Evolutionary conservation across 2,888 invertebrate genomes (phyloP).

Genomic region (Lissocephala sabroskyi): DNA sequence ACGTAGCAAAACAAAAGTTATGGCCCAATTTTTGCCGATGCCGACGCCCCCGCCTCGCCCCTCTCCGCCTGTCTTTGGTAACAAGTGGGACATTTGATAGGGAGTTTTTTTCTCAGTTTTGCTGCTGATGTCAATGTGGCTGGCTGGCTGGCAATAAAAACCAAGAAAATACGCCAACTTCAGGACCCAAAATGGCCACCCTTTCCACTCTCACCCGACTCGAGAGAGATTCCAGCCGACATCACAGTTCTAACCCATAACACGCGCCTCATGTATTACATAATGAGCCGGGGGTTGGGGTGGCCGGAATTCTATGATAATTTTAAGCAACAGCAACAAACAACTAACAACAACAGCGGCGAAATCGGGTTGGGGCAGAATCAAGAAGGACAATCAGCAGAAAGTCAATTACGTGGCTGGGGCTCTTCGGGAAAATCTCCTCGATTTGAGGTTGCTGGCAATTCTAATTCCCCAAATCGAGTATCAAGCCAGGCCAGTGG

Average conservation of each 20-base stretch:
- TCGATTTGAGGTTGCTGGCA: too few relatives aligned
- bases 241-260: too few relatives aligned
- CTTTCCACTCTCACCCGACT: too few relatives aligned
- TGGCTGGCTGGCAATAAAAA: conserved; percentile 59
- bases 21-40: conserved; percentile 47
- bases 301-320: conserved; percentile 45
- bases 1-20: conserved; percentile 62
- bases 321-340: conserved; percentile 51
- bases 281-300: too few relatives aligned
- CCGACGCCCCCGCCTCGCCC: neutral
- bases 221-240: too few relatives aligned
- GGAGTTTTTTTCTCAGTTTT: conserved; percentile 20
- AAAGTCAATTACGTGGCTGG: conserved; percentile 59
- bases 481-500: too few relatives aligned
- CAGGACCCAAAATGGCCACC: conserved; percentile 35
- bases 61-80: conserved; percentile 18
- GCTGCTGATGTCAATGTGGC: conserved; percentile 31
- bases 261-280: neutral
- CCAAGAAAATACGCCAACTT: conserved; percentile 53
- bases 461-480: conserved; percentile 18
- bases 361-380: conserved; percentile 9
- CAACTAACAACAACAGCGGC: conserved; percentile 4
- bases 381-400: conserved; percentile 13
- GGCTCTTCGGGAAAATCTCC: conserved; percentile 56
- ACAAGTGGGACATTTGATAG: conserved; percentile 63